A percentile compares a stretch with the other conserved stretches of the same genome.
Evolutionary conservation across 2,888 invertebrate species (phyloP).

Genomic region (Pheosia tremula): DNA sequence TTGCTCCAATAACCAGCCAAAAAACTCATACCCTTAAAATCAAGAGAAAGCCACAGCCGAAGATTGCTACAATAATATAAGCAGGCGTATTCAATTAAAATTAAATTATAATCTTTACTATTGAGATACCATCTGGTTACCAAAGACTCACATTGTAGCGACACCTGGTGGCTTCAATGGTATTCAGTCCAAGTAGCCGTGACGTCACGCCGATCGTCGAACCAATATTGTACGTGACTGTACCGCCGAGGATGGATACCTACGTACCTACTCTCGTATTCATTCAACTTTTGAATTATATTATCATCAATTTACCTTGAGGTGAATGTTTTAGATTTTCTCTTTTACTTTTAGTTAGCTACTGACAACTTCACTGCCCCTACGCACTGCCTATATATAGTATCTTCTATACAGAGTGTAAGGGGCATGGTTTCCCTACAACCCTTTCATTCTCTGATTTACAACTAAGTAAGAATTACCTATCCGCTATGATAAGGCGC

Average conservation of each 20-base stretch:
- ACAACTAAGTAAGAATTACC: too few species aligned
- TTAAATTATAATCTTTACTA: too few species aligned
- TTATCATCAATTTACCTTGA: not conserved
- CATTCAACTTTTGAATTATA: not conserved
- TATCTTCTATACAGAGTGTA: too few species aligned
- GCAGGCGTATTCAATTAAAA: not conserved
- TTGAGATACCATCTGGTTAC: not conserved
- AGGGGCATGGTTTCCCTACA: too few species aligned
- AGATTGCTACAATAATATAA: not conserved
- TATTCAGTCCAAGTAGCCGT: slow-evolving; percentile 17
- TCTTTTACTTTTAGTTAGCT: too few species aligned
- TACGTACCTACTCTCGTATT: slow-evolving; percentile 1
- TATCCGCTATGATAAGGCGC: too few species aligned
- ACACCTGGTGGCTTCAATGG: slow-evolving; percentile 21
- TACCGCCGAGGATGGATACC: slow-evolving; percentile 33
- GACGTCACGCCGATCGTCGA: slow-evolving; percentile 40
- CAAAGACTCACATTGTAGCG: slow-evolving; percentile 1
- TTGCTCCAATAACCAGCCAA: not conserved
- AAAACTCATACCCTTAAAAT: not conserved
- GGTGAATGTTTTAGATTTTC: too few species aligned
- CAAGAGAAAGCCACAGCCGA: not conserved
- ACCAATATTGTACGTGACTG: slow-evolving; percentile 61
- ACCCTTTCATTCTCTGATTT: too few species aligned
- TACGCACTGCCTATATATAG: too few species aligned
- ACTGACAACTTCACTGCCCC: too few species aligned